These are phyloP conservation scores for Sarcophilus harrisii DNA, from an alignment of 2,797 vertebrate genomes.

Conservation along the genomic window DNA sequence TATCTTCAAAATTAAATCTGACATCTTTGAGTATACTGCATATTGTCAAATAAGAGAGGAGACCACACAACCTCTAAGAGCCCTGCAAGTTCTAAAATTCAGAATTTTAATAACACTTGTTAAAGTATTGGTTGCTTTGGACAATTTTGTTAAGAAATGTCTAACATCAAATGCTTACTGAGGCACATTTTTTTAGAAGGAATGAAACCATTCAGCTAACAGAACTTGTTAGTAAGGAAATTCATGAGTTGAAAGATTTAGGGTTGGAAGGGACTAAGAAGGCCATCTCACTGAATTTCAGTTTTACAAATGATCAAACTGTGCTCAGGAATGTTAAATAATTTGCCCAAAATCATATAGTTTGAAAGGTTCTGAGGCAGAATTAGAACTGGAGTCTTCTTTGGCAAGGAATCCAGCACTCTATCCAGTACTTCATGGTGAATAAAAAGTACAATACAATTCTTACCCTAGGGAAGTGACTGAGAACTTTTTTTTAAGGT, in stretches of 20 bases:
- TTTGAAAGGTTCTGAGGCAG: background rate
- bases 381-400: background rate
- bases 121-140: background rate
- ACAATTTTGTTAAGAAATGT: background rate
- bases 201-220: background rate
- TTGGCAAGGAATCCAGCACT: background rate
- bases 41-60: background rate
- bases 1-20: constrained; percentile 48
- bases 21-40: constrained; percentile 30
- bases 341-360: background rate
- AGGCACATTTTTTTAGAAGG: background rate
- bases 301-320: background rate
- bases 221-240: background rate
- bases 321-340: background rate
- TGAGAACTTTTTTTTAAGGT: background rate
- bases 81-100: background rate
- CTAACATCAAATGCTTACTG: background rate
- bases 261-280: background rate
- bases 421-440: background rate
- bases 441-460: background rate
- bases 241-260: background rate
- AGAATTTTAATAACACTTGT: background rate
- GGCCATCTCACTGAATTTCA: background rate
- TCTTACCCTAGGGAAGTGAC: background rate
- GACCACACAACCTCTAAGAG: background rate